Percentiles rank a stretch among this genome's conserved stretches.
phyloP scores from a whole-genome alignment of 2,888 invertebrate genomes.

The Mythimna lalbum region DNA sequence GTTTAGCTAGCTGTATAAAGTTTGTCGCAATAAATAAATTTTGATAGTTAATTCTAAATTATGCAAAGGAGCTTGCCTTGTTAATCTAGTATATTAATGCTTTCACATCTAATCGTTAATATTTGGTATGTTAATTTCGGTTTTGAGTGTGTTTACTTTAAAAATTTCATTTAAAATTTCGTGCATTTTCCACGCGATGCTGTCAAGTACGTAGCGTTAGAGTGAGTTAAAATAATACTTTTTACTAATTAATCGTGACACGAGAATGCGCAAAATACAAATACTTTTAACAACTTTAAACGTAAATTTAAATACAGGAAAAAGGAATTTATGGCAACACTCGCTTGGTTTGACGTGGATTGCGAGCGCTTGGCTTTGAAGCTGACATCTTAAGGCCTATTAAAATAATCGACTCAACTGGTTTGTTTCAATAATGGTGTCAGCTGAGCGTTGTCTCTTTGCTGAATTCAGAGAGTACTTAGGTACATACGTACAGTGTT shows the following conservation, averaged over 20 bases:
- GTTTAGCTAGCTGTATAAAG: slow-evolving; percentile 8
- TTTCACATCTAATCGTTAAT: slow-evolving; percentile 60
- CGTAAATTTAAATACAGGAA: slow-evolving; percentile 24
- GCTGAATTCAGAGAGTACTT: neutral
- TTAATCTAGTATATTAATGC: slow-evolving; percentile 62
- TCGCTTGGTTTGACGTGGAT: slow-evolving; percentile 33
- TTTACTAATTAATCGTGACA: slow-evolving; percentile 46
- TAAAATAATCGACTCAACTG: slow-evolving; percentile 30
- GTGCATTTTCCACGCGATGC: slow-evolving; percentile 17
- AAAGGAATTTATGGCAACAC: slow-evolving; percentile 44
- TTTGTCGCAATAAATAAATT: slow-evolving; percentile 53
- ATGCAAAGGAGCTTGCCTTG: slow-evolving; percentile 60
- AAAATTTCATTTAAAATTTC: slow-evolving; percentile 28
- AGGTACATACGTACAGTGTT: too few species aligned
- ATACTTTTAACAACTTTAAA: slow-evolving; percentile 6
- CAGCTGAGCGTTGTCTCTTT: slow-evolving; percentile 11
- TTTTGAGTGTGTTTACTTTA: slow-evolving; percentile 28
- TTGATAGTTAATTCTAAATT: slow-evolving; percentile 65
- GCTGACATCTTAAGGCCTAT: slow-evolving; percentile 49
- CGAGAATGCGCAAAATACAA: slow-evolving; percentile 48
- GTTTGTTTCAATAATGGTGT: slow-evolving; percentile 35
- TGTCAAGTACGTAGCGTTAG: slow-evolving; percentile 37
- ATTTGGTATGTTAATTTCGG: slow-evolving; percentile 60
- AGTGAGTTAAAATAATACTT: slow-evolving; percentile 20
- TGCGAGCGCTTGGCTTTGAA: slow-evolving; percentile 38